A percentile compares a stretch with the other conserved stretches of the same genome.
phyloP scores from a whole-genome alignment of 2,113 vertebrate species.

The Salvelinus sp. region DNA sequence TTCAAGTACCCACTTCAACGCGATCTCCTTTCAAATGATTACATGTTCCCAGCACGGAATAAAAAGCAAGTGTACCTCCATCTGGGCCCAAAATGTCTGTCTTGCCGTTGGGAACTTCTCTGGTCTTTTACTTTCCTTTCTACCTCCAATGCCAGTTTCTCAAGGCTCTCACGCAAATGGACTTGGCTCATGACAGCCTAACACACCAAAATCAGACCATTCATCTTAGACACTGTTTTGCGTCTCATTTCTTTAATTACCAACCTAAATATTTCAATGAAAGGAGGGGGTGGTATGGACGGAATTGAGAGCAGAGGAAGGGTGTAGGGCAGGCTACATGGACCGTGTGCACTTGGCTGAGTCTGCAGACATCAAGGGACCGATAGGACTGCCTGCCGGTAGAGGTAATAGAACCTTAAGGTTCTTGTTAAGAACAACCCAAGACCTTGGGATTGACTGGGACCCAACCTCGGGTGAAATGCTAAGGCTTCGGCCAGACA shows the following conservation, averaged over 20 bases:
- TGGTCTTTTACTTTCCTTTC: constrained; percentile 11
- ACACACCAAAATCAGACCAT: constrained; percentile 43
- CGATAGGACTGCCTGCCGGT: constrained; percentile 59
- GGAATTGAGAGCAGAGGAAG: constrained; percentile 16
- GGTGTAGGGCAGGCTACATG: constrained; percentile 23
- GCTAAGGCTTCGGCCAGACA: constrained; percentile 59
- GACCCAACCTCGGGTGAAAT: constrained; percentile 56
- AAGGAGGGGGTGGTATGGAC: constrained; percentile 29
- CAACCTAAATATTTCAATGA: constrained; percentile 60
- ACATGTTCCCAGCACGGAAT: constrained; percentile 60
- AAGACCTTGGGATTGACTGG: constrained; percentile 47
- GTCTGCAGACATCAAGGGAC: constrained; percentile 44
- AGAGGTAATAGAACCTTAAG: constrained; percentile 58
- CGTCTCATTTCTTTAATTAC: constrained; percentile 55
- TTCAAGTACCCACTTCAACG: constrained; percentile 56
- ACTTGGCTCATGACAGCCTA: constrained; percentile 32
- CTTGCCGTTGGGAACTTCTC: constrained; percentile 35
- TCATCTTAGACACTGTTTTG: constrained; percentile 47
- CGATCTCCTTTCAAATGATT: constrained; percentile 65
- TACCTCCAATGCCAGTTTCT: constrained; percentile 23
- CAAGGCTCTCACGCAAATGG: constrained; percentile 39
- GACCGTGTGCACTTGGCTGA: constrained; percentile 31
- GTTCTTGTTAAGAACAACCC: constrained; percentile 56
- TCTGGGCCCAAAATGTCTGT: constrained; percentile 28
- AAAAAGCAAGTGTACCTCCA: constrained; percentile 38